Percentiles rank a stretch among this genome's conserved stretches.
phyloP scores from a whole-genome alignment of 2,113 vertebrate species.

The Silurus asotus region DNA sequence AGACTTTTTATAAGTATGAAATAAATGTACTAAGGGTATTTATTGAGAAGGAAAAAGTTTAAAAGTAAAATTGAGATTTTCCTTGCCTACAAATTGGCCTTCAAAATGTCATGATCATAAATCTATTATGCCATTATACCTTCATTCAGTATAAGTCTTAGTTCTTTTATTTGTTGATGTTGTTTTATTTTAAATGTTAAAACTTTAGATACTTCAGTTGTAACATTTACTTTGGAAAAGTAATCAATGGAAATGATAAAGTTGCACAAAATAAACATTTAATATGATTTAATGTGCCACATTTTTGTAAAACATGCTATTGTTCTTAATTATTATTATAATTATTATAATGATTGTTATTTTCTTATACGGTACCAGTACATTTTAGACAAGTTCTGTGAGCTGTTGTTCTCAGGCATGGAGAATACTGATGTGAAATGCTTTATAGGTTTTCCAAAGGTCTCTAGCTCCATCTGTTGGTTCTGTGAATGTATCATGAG shows the following conservation, averaged over 20 bases:
- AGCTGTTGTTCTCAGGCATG: not conserved
- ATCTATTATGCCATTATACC: not conserved
- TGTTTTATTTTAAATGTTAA: no score
- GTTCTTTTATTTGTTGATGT: no score
- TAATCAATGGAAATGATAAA: not conserved
- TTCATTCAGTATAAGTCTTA: not conserved
- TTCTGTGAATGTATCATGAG: not conserved
- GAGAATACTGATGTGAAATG: not conserved
- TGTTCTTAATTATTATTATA: no score
- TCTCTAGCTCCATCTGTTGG: conserved; percentile 32
- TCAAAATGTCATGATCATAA: not conserved
- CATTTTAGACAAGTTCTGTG: not conserved
- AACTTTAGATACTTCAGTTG: not conserved
- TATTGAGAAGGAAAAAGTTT: not conserved
- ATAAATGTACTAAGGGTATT: not conserved
- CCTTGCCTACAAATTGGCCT: not conserved
- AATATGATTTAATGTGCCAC: not conserved
- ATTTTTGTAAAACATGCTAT: not conserved
- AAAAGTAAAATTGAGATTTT: not conserved
- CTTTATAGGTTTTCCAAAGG: not conserved
- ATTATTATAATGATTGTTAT: no score
- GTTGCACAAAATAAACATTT: not conserved
- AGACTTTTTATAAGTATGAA: not conserved
- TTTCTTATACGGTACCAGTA: not conserved
- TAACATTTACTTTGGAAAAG: not conserved